Conservation (phyloP, 2,888 invertebrate genomes). For the Horisme vitalbata region DNA sequence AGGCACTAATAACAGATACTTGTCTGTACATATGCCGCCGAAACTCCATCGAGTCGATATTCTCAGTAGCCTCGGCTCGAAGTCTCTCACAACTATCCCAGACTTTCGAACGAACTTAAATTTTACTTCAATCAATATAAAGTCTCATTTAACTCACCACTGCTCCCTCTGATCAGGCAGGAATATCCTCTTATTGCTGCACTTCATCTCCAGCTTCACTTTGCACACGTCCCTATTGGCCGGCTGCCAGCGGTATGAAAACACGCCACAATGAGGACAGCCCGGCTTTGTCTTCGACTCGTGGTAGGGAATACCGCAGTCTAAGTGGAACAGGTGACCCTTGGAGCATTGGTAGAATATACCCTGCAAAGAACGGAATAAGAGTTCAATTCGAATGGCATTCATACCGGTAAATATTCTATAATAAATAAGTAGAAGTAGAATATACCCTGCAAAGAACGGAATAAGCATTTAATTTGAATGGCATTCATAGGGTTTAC, state of each 20-base stretch:
- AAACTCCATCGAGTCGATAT: too few relatives aligned
- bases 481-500: neutral
- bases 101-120: too few relatives aligned
- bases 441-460: conserved; percentile 87
- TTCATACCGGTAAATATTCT: neutral
- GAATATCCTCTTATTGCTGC: conserved; percentile 63
- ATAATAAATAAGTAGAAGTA: too few relatives aligned
- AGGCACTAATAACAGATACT: too few relatives aligned
- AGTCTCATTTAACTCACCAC: conserved; percentile 58
- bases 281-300: conserved; percentile 52
- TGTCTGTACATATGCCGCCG: too few relatives aligned
- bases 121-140: too few relatives aligned
- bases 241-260: conserved; percentile 61
- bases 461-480: neutral
- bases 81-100: too few relatives aligned
- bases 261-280: conserved; percentile 76
- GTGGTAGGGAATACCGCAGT: conserved; percentile 85
- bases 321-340: conserved; percentile 92
- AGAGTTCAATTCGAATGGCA: neutral
- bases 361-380: conserved; percentile 81
- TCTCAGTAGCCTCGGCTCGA: too few relatives aligned
- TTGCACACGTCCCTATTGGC: conserved; percentile 52
- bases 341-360: conserved; percentile 90
- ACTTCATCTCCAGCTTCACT: conserved; percentile 60
- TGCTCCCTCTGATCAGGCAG: conserved; percentile 72